Conservation (phyloP, 2,888 invertebrate species). For the Bibio marci region DNA sequence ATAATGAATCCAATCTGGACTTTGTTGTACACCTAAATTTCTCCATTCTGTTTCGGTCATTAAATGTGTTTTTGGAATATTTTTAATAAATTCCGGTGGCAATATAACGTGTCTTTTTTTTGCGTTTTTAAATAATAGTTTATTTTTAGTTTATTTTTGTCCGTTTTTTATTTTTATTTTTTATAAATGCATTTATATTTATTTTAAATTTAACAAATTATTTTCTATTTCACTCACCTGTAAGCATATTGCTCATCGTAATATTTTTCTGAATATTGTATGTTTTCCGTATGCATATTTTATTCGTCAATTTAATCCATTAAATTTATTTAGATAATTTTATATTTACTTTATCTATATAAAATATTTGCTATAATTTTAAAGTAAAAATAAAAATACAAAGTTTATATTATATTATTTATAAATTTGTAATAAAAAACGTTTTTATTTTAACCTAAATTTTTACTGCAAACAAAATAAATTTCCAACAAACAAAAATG, state of each 20-base stretch:
- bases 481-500: too few relatives aligned
- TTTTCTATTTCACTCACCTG: slow-evolving; percentile 35
- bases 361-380: too few relatives aligned
- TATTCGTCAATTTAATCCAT: too few relatives aligned
- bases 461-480: too few relatives aligned
- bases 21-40: slow-evolving; percentile 85
- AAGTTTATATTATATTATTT: too few relatives aligned
- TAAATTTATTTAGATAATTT: too few relatives aligned
- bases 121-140: slow-evolving; percentile 28
- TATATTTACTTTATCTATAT: too few relatives aligned
- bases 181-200: not conserved
- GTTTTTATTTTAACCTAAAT: too few relatives aligned
- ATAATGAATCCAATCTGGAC: slow-evolving; percentile 66
- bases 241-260: slow-evolving; percentile 76
- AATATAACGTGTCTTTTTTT: slow-evolving; percentile 89
- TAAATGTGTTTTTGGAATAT: slow-evolving; percentile 75
- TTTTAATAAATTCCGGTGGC: slow-evolving; percentile 65
- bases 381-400: too few relatives aligned
- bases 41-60: slow-evolving; percentile 94
- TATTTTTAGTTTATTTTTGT: not conserved
- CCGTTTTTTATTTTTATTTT: not conserved
- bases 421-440: too few relatives aligned
- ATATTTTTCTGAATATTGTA: slow-evolving; percentile 87
- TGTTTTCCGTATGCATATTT: too few relatives aligned
- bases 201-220: not conserved